Evolutionary conservation across 1,140 invertebrate genomes (phyloP).

Genomic region (Zaprionus davidi): DNA sequence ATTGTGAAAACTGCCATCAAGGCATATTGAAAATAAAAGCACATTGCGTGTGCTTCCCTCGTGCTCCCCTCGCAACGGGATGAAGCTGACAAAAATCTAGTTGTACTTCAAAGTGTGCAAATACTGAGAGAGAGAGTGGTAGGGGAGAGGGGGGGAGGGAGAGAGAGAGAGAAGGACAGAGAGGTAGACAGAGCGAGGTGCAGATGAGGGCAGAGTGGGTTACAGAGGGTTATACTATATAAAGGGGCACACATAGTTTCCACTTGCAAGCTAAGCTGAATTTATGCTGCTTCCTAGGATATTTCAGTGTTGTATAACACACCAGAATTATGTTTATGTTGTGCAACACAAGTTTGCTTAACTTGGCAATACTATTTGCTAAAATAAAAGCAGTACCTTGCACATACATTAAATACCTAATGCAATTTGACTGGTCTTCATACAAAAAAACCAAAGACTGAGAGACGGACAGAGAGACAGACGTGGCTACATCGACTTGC

Average conservation of each 20-base stretch:
- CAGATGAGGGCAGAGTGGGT: too few relatives aligned
- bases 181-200: too few relatives aligned
- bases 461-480: too few relatives aligned
- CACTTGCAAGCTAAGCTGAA: neutral
- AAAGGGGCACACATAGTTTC: neutral
- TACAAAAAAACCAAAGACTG: too few relatives aligned
- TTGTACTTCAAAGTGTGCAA: conserved; percentile 4
- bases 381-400: too few relatives aligned
- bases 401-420: too few relatives aligned
- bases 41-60: neutral
- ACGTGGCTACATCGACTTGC: too few relatives aligned
- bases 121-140: neutral
- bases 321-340: too few relatives aligned
- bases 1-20: neutral
- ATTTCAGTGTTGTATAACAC: neutral
- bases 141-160: neutral
- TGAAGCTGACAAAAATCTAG: conserved; percentile 1
- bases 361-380: too few relatives aligned
- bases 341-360: too few relatives aligned
- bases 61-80: neutral
- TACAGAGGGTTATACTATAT: neutral
- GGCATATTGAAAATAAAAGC: conserved; percentile 3
- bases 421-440: too few relatives aligned
- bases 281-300: neutral
- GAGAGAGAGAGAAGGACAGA: neutral